Base-by-base conservation (phyloP, 2,797 vertebrate species). In the Pelochelys cantorii region DNA sequence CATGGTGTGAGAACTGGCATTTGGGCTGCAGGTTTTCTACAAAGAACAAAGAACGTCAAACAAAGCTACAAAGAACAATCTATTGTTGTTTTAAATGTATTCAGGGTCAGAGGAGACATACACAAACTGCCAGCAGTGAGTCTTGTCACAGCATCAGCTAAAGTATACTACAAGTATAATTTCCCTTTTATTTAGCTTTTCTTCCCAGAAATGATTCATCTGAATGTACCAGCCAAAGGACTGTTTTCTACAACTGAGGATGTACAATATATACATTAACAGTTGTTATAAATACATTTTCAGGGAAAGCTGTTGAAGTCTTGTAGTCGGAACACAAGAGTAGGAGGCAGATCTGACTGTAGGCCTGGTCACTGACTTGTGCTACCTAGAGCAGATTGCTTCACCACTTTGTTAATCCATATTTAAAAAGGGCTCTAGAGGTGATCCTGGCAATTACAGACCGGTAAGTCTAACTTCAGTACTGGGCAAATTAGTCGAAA, bases 51-150 rank as follows among this genome's bases (percentile, higher is more conserved):
- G 90, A 25, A 2, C 0, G 15, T 37, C 85, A 92, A 86, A 18
- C 68, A 53, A 91, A 85, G 75, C 86, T 53, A 57, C 60, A 37
- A 68, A 84, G 34, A 14, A 60, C 10, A 2, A 3, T 11, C 75
- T 11, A 37, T 3, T 48, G 34, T 4, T 75, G 56, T 13, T 1
- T 78, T 75, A 42, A 56, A 54, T 1, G 11, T 9, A 0, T 13
- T 68, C 59, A 74, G 60, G 52, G 86, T 81, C 2, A 1, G 71
- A 81, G 77, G 80, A 12, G 1, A 5, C 1, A 25, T 6, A n/a
- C 8, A 2, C 0, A 0, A 92, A 52, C 53, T 0, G 0, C 54
- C 84, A 84, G 77, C 48, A 23, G 31, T 0, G 0, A 22, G 48
- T 54, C 89, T 25, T 53, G 31, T 68, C 65, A 2, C 56, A 60